Evolutionary conservation across 2,113 vertebrate genomes (phyloP).

Genomic region (Thamnaconus septentrionalis): DNA sequence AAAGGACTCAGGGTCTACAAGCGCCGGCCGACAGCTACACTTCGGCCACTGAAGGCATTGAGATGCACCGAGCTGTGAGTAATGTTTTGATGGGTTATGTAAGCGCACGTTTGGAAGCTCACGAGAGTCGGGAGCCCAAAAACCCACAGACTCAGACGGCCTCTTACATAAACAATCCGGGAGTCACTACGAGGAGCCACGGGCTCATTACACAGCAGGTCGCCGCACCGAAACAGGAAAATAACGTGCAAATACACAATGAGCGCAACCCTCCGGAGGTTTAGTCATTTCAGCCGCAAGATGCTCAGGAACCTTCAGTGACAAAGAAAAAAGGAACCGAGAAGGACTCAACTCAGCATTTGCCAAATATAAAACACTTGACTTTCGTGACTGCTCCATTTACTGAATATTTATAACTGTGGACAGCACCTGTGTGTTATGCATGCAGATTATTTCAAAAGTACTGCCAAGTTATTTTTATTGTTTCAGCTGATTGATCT

Average conservation of each 20-base stretch:
- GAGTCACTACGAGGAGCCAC: neutral
- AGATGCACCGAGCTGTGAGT: slow-evolving; percentile 42
- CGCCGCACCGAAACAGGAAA: slow-evolving; percentile 9
- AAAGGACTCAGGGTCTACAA: no score
- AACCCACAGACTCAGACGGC: slow-evolving; percentile 32
- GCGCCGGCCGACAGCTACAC: neutral
- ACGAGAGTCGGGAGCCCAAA: slow-evolving; percentile 19
- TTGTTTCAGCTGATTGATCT: no score
- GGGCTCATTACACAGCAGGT: slow-evolving; percentile 29
- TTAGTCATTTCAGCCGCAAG: neutral
- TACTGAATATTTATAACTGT: no score
- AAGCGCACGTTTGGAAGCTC: slow-evolving; percentile 39
- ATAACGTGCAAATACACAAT: slow-evolving; percentile 3
- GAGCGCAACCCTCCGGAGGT: neutral
- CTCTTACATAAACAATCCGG: slow-evolving; percentile 33
- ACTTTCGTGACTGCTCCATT: neutral
- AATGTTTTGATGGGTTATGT: slow-evolving; percentile 52
- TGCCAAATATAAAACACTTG: neutral
- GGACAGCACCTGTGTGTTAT: no score
- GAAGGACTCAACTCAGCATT: slow-evolving; percentile 16
- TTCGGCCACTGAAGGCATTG: slow-evolving; percentile 11
- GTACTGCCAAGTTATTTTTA: no score
- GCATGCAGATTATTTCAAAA: no score
- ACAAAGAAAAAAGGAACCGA: neutral
- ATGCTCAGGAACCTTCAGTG: no score